These are phyloP conservation scores for Sander vitreus DNA, from an alignment of 2,113 vertebrate species.

Conservation along the genomic window DNA sequence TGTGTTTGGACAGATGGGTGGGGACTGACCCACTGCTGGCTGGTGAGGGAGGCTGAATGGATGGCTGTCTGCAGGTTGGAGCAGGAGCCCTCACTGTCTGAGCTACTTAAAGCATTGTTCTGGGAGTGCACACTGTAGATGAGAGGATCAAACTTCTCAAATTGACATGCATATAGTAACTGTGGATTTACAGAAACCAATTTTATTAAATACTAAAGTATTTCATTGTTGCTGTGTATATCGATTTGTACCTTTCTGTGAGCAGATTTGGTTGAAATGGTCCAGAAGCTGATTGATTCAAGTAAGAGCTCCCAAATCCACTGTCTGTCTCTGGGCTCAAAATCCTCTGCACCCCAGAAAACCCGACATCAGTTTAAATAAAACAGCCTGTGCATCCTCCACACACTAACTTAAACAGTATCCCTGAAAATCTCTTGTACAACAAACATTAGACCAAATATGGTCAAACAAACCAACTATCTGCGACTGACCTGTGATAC, in stretches of 20 bases:
- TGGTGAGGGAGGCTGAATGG: constrained; percentile 32
- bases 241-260: constrained; percentile 67
- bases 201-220: background rate
- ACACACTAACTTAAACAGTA: background rate
- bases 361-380: background rate
- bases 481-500: constrained; percentile 67
- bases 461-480: background rate
- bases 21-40: constrained; percentile 12
- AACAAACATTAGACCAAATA: background rate
- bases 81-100: constrained; percentile 77
- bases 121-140: constrained; percentile 45
- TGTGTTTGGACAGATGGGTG: constrained; percentile 34
- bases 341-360: constrained; percentile 69
- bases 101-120: constrained; percentile 53
- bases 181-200: background rate
- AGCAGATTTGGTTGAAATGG: constrained; percentile 57
- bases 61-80: constrained; percentile 74
- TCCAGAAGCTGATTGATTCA: constrained; percentile 65
- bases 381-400: background rate
- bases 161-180: accelerated
- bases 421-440: background rate
- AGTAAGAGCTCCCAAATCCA: constrained; percentile 76
- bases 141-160: background rate
- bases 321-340: constrained; percentile 80
- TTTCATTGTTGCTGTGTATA: background rate